Conservation (phyloP, 2,797 vertebrate species). For the Chromobotia macracanthus region DNA sequence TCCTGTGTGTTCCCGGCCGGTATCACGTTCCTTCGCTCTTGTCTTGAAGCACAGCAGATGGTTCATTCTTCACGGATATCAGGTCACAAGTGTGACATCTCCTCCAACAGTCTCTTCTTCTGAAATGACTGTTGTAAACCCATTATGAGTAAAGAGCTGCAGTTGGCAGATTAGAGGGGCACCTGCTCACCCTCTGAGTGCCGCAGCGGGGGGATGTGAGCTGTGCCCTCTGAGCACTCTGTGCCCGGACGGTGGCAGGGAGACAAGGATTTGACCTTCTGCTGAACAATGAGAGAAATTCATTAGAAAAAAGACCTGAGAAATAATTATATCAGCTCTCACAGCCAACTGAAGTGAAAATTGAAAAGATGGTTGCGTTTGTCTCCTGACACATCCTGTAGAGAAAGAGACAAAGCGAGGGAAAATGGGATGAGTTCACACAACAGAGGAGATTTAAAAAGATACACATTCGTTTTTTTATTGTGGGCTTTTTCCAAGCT, state of each 20-base stretch:
- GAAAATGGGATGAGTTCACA: slow-evolving; percentile 22
- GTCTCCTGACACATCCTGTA: slow-evolving; percentile 39
- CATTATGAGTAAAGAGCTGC: slow-evolving; percentile 32
- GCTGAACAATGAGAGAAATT: slow-evolving; percentile 46
- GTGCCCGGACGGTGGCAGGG: slow-evolving; percentile 25
- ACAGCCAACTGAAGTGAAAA: slow-evolving; percentile 54
- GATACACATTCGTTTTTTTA: slow-evolving; percentile 52
- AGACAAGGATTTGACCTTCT: slow-evolving; percentile 52
- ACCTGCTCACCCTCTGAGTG: slow-evolving; percentile 44
- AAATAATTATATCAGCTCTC: slow-evolving; percentile 49
- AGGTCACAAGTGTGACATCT: slow-evolving; percentile 50
- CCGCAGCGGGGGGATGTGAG: slow-evolving; percentile 31
- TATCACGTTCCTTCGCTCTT: slow-evolving; percentile 33
- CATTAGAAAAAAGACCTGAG: slow-evolving; percentile 30
- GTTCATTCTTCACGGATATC: slow-evolving; percentile 52
- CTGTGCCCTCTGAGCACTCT: slow-evolving; percentile 23
- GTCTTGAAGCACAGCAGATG: slow-evolving; percentile 47
- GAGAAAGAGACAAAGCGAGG: background rate
- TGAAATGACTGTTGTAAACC: slow-evolving; percentile 35
- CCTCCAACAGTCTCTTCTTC: slow-evolving; percentile 36
- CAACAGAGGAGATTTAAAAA: slow-evolving; percentile 48
- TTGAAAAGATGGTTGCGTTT: slow-evolving; percentile 42
- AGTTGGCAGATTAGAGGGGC: slow-evolving; percentile 49
- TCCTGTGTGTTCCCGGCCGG: slow-evolving; percentile 39
- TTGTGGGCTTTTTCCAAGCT: slow-evolving; percentile 47